These are phyloP conservation scores for Spicauda simplicius DNA, from an alignment of 2,888 invertebrate species.

Conservation along the genomic window DNA sequence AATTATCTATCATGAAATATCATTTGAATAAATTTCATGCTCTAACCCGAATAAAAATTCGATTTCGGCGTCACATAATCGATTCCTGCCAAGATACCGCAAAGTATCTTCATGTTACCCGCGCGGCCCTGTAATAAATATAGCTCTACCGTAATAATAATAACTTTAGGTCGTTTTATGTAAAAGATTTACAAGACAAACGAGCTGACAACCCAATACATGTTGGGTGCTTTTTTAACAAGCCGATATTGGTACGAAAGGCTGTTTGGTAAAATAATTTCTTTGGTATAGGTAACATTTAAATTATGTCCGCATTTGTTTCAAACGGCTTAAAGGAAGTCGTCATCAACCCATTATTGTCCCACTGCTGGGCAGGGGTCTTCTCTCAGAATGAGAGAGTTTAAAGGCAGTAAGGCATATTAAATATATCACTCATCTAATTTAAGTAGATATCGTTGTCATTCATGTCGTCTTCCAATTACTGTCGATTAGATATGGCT, in stretches of 20 bases:
- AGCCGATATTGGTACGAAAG: constrained; percentile 8
- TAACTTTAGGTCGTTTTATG: constrained; percentile 35
- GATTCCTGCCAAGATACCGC: constrained; percentile 48
- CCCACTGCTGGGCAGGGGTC: neutral
- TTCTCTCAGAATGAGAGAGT: neutral
- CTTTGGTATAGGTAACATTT: neutral
- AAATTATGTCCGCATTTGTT: no score
- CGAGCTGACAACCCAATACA: constrained; percentile 27
- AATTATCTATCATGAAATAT: constrained; percentile 62
- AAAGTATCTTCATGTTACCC: constrained; percentile 43
- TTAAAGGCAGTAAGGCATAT: no score
- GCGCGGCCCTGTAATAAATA: constrained; percentile 48
- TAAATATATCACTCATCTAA: no score
- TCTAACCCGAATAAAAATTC: constrained; percentile 53
- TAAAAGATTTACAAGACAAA: constrained; percentile 37
- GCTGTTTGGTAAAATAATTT: neutral
- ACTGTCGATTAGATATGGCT: no score
- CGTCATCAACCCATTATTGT: no score
- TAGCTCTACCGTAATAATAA: constrained; percentile 43
- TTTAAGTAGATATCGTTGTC: no score
- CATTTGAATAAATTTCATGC: constrained; percentile 66
- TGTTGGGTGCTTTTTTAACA: constrained; percentile 24
- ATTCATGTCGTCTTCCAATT: no score
- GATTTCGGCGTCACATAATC: constrained; percentile 51
- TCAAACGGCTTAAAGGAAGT: no score